These are phyloP conservation scores for Trileptium ribeirensis DNA, from an alignment of 2,888 invertebrate genomes.

Conservation along the genomic window DNA sequence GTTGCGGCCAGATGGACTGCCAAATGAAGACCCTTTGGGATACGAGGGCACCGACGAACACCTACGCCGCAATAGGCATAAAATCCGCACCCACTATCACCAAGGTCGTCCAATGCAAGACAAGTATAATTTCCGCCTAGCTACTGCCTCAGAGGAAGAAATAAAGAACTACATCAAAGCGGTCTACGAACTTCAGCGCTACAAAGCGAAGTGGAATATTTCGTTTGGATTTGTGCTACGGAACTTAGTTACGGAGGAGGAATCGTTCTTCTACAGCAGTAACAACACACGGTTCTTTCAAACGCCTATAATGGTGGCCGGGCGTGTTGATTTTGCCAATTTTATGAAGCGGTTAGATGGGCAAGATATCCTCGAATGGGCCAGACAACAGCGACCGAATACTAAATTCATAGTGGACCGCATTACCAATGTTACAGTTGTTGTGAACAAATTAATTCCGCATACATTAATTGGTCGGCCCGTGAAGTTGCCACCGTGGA, in stretches of 20 bases:
- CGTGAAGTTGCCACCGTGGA: neutral
- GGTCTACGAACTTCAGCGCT: neutral
- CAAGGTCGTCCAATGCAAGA: neutral
- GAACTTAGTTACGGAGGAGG: neutral
- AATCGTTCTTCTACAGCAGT: neutral
- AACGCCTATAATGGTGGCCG: neutral
- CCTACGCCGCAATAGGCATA: neutral
- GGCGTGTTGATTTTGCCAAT: neutral
- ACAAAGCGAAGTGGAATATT: neutral
- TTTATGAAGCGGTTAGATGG: neutral
- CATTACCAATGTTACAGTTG: neutral
- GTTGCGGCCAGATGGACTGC: neutral
- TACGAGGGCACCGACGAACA: neutral
- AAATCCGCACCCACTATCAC: conserved; percentile 1
- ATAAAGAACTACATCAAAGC: neutral
- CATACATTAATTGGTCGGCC: conserved; percentile 8
- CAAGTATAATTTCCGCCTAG: neutral
- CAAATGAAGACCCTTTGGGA: neutral
- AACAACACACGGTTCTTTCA: neutral
- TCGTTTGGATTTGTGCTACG: neutral
- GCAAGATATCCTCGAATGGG: neutral
- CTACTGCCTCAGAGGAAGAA: neutral
- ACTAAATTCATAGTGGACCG: neutral
- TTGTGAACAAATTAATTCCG: neutral
- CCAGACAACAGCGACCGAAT: neutral